A percentile compares a stretch with the other conserved stretches of the same genome.
Conservation (phyloP, 2,888 invertebrate genomes). For the Tuta absoluta region DNA sequence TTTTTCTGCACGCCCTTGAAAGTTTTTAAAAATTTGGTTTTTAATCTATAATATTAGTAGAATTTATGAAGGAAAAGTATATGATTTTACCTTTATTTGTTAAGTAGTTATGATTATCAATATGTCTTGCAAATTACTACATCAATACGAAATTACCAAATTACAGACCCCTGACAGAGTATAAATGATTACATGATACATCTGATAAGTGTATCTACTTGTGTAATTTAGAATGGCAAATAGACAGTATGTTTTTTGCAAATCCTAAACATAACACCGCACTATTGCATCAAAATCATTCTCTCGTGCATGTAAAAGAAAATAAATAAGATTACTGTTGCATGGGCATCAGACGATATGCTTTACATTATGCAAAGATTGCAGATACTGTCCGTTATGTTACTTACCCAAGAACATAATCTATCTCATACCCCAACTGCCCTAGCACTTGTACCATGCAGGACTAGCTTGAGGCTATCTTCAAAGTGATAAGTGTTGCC, state of each 20-base stretch:
- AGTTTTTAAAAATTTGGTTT: no score
- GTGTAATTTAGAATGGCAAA: constrained; percentile 1
- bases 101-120: no score
- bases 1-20: no score
- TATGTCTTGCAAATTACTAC: no score
- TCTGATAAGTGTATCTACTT: not conserved
- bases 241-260: not conserved
- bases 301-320: constrained; percentile 5
- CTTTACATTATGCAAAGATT: not conserved
- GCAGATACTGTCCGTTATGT: not conserved
- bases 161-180: not conserved
- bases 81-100: no score
- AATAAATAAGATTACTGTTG: not conserved
- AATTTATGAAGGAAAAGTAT: no score
- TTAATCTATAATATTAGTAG: no score
- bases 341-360: not conserved
- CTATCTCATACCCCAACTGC: no score
- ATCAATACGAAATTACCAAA: no score
- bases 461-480: no score
- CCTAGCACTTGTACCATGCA: no score
- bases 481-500: no score
- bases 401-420: not conserved
- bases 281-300: not conserved
- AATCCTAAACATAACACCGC: not conserved
- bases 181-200: not conserved